Conservation (phyloP, 2,888 invertebrate species). For the Acrobasis suavella region DNA sequence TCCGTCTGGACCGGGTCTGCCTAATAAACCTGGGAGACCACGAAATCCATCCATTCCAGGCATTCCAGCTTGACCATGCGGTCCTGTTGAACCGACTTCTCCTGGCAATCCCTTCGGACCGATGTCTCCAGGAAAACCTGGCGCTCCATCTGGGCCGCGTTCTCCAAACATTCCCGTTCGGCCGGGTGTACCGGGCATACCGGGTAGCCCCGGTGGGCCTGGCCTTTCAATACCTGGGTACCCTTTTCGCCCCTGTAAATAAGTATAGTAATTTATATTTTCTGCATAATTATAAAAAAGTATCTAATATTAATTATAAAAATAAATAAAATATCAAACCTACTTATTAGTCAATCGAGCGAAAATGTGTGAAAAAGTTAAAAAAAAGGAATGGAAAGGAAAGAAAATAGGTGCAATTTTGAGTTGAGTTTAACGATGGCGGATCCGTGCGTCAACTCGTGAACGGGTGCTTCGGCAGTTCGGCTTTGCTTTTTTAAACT, state of each 20-base stretch:
- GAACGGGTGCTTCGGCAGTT: no score
- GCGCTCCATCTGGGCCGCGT: slow-evolving; percentile 69
- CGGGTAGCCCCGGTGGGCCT: slow-evolving; percentile 87
- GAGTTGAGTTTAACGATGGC: no score
- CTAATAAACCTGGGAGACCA: slow-evolving; percentile 84
- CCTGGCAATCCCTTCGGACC: slow-evolving; percentile 83
- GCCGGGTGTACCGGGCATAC: slow-evolving; percentile 89
- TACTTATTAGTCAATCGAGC: no score
- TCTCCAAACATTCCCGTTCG: slow-evolving; percentile 82
- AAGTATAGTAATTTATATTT: slow-evolving; percentile 20
- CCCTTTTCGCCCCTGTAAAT: slow-evolving; percentile 70
- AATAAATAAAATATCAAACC: no score
- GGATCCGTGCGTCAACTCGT: no score
- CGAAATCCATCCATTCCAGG: slow-evolving; percentile 60
- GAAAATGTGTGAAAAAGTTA: no score
- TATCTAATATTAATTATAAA: neutral
- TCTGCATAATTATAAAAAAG: neutral
- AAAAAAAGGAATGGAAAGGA: no score
- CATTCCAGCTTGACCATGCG: slow-evolving; percentile 62
- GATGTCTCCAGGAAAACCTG: slow-evolving; percentile 59
- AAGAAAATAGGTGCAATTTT: no score
- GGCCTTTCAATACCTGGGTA: slow-evolving; percentile 66
- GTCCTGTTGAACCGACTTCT: slow-evolving; percentile 69
- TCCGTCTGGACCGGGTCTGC: slow-evolving; percentile 67
- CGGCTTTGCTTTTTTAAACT: no score